Evolutionary conservation across 2,888 invertebrate genomes (phyloP).

Genomic region (Mesochorus sp.): DNA sequence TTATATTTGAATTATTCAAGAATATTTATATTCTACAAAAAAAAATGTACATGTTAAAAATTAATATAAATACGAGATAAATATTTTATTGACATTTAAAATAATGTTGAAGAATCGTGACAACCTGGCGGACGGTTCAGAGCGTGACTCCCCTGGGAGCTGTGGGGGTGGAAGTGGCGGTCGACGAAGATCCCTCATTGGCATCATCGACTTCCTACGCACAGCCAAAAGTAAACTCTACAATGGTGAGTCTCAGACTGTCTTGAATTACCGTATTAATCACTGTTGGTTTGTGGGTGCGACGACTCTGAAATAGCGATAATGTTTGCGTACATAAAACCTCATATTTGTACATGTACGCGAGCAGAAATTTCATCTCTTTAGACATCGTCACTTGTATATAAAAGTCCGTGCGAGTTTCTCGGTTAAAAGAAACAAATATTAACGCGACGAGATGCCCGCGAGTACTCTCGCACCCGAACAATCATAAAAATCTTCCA

Average conservation of each 20-base stretch:
- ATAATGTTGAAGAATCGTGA: slow-evolving; percentile 74
- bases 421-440: not conserved
- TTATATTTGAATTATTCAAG: no score
- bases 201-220: slow-evolving; percentile 80
- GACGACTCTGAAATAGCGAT: slow-evolving; percentile 12
- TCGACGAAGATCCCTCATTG: slow-evolving; percentile 78
- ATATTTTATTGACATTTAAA: no score
- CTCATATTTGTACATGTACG: no score
- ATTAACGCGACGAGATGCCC: slow-evolving; percentile 10
- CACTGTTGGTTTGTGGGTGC: slow-evolving; percentile 35
- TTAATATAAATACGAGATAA: not conserved
- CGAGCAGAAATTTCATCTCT: no score
- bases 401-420: not conserved
- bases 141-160: slow-evolving; percentile 78
- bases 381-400: not conserved
- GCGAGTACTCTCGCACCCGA: not conserved
- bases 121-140: slow-evolving; percentile 80
- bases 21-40: slow-evolving; percentile 2
- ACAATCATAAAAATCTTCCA: slow-evolving; percentile 41
- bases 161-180: slow-evolving; percentile 76
- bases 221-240: slow-evolving; percentile 74
- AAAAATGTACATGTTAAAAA: not conserved
- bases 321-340: no score
- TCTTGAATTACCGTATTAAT: slow-evolving; percentile 53
- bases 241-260: slow-evolving; percentile 76